Evolutionary conservation across 2,888 invertebrate species (phyloP).

Genomic region (Eretmocerus hayati): DNA sequence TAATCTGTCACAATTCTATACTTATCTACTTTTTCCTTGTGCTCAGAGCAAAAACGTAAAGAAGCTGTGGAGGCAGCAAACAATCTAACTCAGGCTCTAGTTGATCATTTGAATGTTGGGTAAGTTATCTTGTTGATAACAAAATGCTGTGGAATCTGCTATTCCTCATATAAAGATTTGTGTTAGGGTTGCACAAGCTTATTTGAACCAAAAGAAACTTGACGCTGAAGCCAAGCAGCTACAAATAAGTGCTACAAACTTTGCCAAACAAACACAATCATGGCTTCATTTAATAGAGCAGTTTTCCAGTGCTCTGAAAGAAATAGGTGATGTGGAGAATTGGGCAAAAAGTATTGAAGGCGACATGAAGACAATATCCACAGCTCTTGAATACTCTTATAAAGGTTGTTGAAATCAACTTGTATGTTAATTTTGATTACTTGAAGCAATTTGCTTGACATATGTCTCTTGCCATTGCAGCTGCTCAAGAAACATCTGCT

Average conservation of each 20-base stretch:
- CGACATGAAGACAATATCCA: constrained; percentile 88
- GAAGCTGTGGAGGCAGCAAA: constrained; percentile 91
- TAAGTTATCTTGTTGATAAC: no score
- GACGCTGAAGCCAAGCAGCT: constrained; percentile 96
- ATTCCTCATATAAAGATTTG: constrained; percentile 2
- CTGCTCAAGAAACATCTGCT: constrained; percentile 14
- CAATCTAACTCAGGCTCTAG: constrained; percentile 84
- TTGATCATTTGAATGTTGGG: constrained; percentile 98
- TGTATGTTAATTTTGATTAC: no score
- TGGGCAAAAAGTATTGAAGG: constrained; percentile 96
- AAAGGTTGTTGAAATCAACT: no score
- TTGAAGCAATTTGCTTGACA: background rate
- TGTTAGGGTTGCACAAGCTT: constrained; percentile 72
- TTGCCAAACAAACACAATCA: constrained; percentile 93
- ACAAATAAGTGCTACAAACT: constrained; percentile 87
- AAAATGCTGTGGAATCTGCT: background rate
- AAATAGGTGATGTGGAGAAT: constrained; percentile 97
- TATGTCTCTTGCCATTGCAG: constrained; percentile 15
- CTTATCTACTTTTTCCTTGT: constrained; percentile 35
- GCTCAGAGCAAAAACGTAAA: constrained; percentile 89
- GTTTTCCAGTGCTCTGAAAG: constrained; percentile 82
- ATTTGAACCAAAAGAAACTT: constrained; percentile 93
- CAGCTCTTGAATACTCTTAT: constrained; percentile 89
- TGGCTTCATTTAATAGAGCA: constrained; percentile 91
- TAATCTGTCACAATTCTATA: constrained; percentile 1